These are phyloP conservation scores for Parapristionchus giblindavisi DNA, from an alignment of 2,888 invertebrate species.

Conservation along the genomic window DNA sequence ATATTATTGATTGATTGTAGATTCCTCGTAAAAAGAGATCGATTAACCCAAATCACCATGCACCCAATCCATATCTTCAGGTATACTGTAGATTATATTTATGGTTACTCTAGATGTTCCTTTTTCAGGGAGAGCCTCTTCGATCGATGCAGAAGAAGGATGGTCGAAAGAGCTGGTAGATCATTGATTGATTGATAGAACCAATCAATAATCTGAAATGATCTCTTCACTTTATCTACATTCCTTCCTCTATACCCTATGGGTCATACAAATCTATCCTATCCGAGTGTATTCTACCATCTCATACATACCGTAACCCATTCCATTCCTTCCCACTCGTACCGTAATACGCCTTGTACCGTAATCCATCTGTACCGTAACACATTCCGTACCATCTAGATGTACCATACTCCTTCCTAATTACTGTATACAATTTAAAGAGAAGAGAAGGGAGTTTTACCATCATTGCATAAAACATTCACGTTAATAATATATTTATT, in stretches of 20 bases:
- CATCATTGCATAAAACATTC: background rate
- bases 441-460: background rate
- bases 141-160: slow-evolving; percentile 66
- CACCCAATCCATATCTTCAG: slow-evolving; percentile 64
- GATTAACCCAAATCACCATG: slow-evolving; percentile 44
- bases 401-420: too few relatives aligned
- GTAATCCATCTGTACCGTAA: slow-evolving; percentile 5
- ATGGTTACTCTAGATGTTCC: background rate
- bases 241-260: slow-evolving; percentile 14
- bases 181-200: background rate
- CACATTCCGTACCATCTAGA: too few relatives aligned
- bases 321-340: background rate
- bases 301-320: background rate
- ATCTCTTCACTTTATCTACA: slow-evolving; percentile 4
- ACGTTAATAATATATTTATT: background rate
- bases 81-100: background rate
- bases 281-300: background rate
- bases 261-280: background rate
- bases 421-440: background rate
- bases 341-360: slow-evolving; percentile 1
- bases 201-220: slow-evolving; percentile 25
- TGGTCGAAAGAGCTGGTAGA: slow-evolving; percentile 47
- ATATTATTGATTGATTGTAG: slow-evolving; percentile 38
- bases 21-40: slow-evolving; percentile 65
- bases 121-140: slow-evolving; percentile 58